Conservation (phyloP, 2,113 vertebrate genomes). For the Acrocephalus arundinaceus region DNA sequence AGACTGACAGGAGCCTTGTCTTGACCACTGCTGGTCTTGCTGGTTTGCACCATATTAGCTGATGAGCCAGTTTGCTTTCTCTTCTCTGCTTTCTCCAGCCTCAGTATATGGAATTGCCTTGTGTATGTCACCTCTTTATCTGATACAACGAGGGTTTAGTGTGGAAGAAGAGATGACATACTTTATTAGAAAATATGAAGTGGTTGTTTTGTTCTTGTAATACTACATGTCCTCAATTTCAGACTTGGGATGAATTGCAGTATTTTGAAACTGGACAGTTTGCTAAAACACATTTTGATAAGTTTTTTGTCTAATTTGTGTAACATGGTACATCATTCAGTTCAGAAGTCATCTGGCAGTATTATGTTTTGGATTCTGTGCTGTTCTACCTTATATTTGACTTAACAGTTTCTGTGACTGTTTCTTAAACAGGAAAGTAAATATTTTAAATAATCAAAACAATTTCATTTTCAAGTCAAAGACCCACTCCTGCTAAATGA, state of each 20-base stretch:
- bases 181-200: not conserved
- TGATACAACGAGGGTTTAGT: not conserved
- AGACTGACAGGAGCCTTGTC: not conserved
- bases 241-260: not conserved
- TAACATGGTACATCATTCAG: rapidly evolving
- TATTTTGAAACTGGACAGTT: not conserved
- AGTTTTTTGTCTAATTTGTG: not conserved
- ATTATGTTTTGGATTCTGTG: not conserved
- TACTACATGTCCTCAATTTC: not conserved
- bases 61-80: not conserved
- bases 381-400: not conserved
- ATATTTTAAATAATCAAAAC: too few relatives aligned
- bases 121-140: not conserved
- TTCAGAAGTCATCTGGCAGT: not conserved
- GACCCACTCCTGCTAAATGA: not conserved
- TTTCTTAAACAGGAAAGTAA: too few relatives aligned
- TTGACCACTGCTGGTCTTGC: not conserved
- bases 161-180: not conserved
- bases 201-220: not conserved
- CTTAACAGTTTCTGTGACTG: not conserved
- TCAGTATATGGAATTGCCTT: not conserved
- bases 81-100: not conserved
- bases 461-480: too few relatives aligned
- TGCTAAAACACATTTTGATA: not conserved
- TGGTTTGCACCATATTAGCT: not conserved